phyloP scores from a whole-genome alignment of 2,797 vertebrate genomes.

The Pseudochromis fuscus region DNA sequence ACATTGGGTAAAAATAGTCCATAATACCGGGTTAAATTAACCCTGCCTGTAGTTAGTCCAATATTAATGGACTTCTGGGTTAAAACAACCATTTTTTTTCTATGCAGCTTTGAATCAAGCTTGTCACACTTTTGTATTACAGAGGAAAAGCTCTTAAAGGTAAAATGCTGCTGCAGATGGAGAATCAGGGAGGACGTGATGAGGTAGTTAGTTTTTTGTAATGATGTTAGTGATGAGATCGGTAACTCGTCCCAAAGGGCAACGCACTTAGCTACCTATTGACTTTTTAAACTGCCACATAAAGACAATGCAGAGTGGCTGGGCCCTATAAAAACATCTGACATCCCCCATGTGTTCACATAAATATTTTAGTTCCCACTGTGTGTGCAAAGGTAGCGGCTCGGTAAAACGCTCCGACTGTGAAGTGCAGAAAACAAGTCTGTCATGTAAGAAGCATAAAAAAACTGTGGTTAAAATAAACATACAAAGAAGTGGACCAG shows the following conservation, averaged over 20 bases:
- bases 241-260: background rate
- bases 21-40: too few species aligned
- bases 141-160: background rate
- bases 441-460: conserved; percentile 51
- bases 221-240: conserved; percentile 21
- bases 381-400: conserved; percentile 41
- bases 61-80: too few species aligned
- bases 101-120: background rate
- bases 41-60: too few species aligned
- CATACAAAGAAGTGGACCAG: conserved; percentile 11
- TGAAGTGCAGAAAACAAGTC: conserved; percentile 38
- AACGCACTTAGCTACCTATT: conserved; percentile 38
- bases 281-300: conserved; percentile 56
- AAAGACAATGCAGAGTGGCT: conserved; percentile 27
- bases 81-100: too few species aligned
- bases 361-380: conserved; percentile 66
- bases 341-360: conserved; percentile 37
- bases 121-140: background rate
- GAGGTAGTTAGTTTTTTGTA: background rate
- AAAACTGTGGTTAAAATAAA: conserved; percentile 27
- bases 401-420: conserved; percentile 13
- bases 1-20: too few species aligned
- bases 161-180: background rate
- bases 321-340: conserved; percentile 36
- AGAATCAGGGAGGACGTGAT: background rate